A percentile compares a stretch with the other conserved stretches of the same genome.
Evolutionary conservation across 2,888 invertebrate species (phyloP).

Genomic region (Acleris emargana): DNA sequence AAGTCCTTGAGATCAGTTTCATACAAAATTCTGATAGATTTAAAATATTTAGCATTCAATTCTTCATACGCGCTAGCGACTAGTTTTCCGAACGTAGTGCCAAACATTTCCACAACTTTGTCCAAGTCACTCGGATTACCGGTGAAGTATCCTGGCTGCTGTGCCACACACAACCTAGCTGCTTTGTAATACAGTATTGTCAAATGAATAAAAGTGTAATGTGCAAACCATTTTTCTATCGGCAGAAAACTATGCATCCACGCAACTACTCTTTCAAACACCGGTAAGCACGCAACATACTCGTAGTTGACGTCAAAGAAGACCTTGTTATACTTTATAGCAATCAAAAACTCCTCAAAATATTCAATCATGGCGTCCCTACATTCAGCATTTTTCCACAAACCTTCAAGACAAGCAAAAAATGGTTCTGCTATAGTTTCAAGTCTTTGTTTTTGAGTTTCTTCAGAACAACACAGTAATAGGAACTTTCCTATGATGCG

Average conservation of each 20-base stretch:
- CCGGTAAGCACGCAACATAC: conserved; percentile 18
- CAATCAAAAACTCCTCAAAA: conserved; percentile 9
- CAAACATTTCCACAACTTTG: conserved; percentile 27
- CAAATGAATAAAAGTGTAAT: conserved; percentile 14
- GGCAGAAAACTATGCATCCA: conserved; percentile 19
- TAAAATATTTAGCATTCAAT: conserved; percentile 10
- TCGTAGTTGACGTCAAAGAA: conserved; percentile 9
- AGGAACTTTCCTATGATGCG: conserved; percentile 11
- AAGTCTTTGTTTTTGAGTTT: conserved; percentile 10
- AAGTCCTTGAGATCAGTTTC: neutral
- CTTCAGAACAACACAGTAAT: conserved; percentile 16
- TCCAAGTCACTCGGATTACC: conserved; percentile 5
- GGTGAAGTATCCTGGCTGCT: conserved; percentile 5
- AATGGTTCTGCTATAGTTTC: conserved; percentile 6
- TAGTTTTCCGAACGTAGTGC: conserved; percentile 14
- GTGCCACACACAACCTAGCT: conserved; percentile 5
- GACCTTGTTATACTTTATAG: conserved; percentile 23
- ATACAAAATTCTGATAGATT: conserved; percentile 15
- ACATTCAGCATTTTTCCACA: neutral
- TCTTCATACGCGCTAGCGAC: conserved; percentile 16
- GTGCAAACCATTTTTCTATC: conserved; percentile 21
- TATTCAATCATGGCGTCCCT: neutral
- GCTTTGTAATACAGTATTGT: conserved; percentile 22
- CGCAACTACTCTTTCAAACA: conserved; percentile 14
- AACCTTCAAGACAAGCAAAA: conserved; percentile 3